Percentiles rank a stretch among this genome's conserved stretches.
Evolutionary conservation across 1,140 invertebrate species (phyloP).

Genomic region (Hypsibius dujardini): DNA sequence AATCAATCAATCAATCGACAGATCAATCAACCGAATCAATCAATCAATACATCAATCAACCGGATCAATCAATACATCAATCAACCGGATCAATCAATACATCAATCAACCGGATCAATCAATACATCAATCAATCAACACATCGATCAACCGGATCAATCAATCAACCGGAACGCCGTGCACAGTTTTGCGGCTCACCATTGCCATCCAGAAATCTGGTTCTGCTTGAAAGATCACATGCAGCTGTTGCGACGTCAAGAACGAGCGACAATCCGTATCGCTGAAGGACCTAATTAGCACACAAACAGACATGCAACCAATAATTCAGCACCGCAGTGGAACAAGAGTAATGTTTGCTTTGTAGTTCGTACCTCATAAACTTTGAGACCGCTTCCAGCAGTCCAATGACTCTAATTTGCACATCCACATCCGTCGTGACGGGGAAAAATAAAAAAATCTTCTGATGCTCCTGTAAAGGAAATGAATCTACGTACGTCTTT

Average conservation of each 20-base stretch:
- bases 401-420: background rate
- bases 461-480: background rate
- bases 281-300: background rate
- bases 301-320: no score
- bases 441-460: slow-evolving; percentile 5
- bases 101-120: no score
- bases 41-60: no score
- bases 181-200: background rate
- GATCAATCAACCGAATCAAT: no score
- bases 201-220: background rate
- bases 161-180: background rate
- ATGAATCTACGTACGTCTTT: background rate
- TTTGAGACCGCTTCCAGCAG: background rate
- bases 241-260: background rate
- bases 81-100: no score
- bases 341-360: no score
- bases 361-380: background rate
- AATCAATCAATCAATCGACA: no score
- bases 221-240: background rate
- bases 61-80: no score
- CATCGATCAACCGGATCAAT: no score
- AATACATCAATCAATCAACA: no score
- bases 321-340: no score
- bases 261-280: background rate
- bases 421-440: background rate